phyloP scores from a whole-genome alignment of 2,888 invertebrate genomes.

The Drosophila prostipennis region DNA sequence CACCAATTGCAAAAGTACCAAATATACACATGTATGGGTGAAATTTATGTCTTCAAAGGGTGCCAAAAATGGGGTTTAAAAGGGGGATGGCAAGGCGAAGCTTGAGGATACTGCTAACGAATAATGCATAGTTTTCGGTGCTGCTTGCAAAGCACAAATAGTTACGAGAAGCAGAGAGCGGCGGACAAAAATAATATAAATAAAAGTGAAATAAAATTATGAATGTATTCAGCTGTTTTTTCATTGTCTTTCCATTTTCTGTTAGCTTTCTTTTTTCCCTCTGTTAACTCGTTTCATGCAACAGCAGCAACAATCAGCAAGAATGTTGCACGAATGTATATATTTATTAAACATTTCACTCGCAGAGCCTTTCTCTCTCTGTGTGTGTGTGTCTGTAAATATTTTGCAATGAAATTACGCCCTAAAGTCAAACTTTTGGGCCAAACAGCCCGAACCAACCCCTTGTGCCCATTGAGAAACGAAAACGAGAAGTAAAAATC shows the following conservation, averaged over 20 bases:
- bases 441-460: slow-evolving; percentile 30
- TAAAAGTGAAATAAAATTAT: slow-evolving; percentile 58
- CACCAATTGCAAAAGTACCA: neutral
- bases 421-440: slow-evolving; percentile 73
- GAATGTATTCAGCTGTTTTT: slow-evolving; percentile 55
- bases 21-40: neutral
- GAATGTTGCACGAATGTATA: slow-evolving; percentile 35
- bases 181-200: slow-evolving; percentile 13
- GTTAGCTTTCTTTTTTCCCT: slow-evolving; percentile 16
- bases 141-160: slow-evolving; percentile 27
- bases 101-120: slow-evolving; percentile 46
- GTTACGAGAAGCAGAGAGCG: slow-evolving; percentile 13
- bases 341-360: slow-evolving; percentile 71
- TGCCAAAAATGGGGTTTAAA: slow-evolving; percentile 2
- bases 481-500: slow-evolving; percentile 53
- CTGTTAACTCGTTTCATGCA: slow-evolving; percentile 31
- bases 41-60: slow-evolving; percentile 45
- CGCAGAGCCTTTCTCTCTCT: slow-evolving; percentile 7
- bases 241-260: slow-evolving; percentile 33
- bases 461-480: slow-evolving; percentile 34
- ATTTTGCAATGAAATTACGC: slow-evolving; percentile 75
- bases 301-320: slow-evolving; percentile 37
- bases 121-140: slow-evolving; percentile 57
- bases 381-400: slow-evolving; percentile 45
- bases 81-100: neutral